Evolutionary conservation across 2,888 invertebrate species (phyloP), one percentile per base, ranked within the genome.

Genomic region (Halictus quadricinctus): DNA sequence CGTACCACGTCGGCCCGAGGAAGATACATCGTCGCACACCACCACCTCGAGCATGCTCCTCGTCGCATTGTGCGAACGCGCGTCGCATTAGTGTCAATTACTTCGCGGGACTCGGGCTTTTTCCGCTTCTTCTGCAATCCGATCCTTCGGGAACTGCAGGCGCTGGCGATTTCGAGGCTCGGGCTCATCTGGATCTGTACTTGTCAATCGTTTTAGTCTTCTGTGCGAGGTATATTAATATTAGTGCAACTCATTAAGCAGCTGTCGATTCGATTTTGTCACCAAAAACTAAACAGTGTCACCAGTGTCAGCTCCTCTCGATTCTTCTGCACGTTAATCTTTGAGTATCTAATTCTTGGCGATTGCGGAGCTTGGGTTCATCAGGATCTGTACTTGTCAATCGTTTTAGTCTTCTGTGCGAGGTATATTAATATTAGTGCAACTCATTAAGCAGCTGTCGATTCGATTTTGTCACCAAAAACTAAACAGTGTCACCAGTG

Each of bases 1-100:
- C 64, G 64, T 64, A 54, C 54, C 54, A 64, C 64, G 15, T 64
- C 64, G 54, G 64, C 64, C 10, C 64, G 64, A 64, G 64, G 64
- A 64, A 64, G 64, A 64, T 29, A 64, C 64, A 64, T 64, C 64
- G 64, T 43, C 43, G 72, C 41, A 46, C 70, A 70, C 41, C 46
- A 64, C 15, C 64, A 54, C 29, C 64, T 29, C 29, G 64, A 64
- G 64, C 64, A 64, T 64, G 64, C 64, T 64, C 64, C 64, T 73
- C 36, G 72, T 25, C 18, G 72, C 46, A 73, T 73, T 76, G 46
- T 76, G 25, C 21, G 46, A 76, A 43, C 66, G 64, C 29, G 64
- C 60, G 36, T 66, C 36, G 69, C 54, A 50, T n/a, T 25, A 58
- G 54, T 70, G 54, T 54, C 41, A 36, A 77, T 50, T 50, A 69